Evolutionary conservation across 2,113 vertebrate genomes (phyloP), one percentile per base, ranked within the genome.

Genomic region (Rutilus rutilus): DNA sequence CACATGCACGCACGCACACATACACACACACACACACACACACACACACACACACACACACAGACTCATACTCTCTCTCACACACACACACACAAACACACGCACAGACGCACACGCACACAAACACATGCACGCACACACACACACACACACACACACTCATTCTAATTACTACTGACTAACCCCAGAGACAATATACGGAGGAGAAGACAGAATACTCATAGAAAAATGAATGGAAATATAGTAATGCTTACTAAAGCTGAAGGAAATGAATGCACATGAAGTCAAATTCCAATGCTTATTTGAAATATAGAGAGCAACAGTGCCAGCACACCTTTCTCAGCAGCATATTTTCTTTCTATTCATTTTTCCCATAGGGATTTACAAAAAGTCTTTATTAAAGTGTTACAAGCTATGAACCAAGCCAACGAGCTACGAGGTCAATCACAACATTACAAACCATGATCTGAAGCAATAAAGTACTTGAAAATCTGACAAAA

Each of bases 21-120:
- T 71, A 62, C n/a, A 67, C 50, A 77, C 47, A 85, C n/a, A 86
- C 15, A 82, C n/a, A 50, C 33, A 36, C 64, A 10, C 74, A 80
- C 45, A 78, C 78, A 54, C 39, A 11, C 45, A 60, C 33, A 25
- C 64, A 10, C 74, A 80, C 33, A 82, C 78, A 54, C 69, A 52
- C 23, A 67, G 30, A 30, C 30, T 33, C 30, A 33, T 3, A 3
- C 30, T 33, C 30, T 33, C 30, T 33, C 69, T 42, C 30, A 82
- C n/a, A 85, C 15, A 84, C 12, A 50, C 4, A 67, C 36, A 77
- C 77, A 60, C 45, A 64, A 23, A 45, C 39, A 11, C 45, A 69
- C 25, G 23, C 64, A 10, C 64, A 76, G 33, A 82, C 71, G 33
- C 77, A 52, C 17, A 5, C 36, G 1, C 36, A n/a, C 62, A 52